Conservation (phyloP, 2,113 vertebrate genomes). For the Pipra filicauda region DNA sequence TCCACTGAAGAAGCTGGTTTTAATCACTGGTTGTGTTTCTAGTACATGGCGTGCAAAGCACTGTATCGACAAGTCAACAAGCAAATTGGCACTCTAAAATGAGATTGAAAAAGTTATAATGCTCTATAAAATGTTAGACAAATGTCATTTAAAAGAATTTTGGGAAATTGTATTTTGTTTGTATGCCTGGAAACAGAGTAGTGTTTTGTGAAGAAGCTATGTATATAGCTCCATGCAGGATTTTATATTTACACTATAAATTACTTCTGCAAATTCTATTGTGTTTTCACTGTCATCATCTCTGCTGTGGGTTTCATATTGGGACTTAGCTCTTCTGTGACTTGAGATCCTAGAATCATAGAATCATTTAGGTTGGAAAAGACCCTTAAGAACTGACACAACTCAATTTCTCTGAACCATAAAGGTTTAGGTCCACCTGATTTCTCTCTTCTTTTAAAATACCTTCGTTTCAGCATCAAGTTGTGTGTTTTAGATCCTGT, state of each 20-base stretch:
- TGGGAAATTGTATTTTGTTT: not conserved
- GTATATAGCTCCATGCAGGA: not conserved
- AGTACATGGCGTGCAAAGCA: not conserved
- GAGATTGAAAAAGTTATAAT: not conserved
- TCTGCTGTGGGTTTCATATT: not conserved
- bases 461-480: not conserved
- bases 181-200: not conserved
- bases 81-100: not conserved
- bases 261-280: not conserved
- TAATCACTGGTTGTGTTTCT: not conserved
- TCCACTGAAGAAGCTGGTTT: not conserved
- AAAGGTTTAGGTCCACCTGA: not conserved
- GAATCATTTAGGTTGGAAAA: not conserved
- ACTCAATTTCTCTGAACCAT: not conserved
- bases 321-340: not conserved
- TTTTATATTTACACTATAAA: not conserved
- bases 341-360: not conserved
- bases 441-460: not conserved
- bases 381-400: not conserved
- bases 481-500: not conserved
- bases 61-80: not conserved
- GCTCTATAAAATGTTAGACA: not conserved
- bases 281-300: not conserved
- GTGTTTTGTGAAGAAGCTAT: not conserved
- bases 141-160: not conserved